Conservation (phyloP, 1,140 invertebrate species). For the Triops cancriformis region DNA sequence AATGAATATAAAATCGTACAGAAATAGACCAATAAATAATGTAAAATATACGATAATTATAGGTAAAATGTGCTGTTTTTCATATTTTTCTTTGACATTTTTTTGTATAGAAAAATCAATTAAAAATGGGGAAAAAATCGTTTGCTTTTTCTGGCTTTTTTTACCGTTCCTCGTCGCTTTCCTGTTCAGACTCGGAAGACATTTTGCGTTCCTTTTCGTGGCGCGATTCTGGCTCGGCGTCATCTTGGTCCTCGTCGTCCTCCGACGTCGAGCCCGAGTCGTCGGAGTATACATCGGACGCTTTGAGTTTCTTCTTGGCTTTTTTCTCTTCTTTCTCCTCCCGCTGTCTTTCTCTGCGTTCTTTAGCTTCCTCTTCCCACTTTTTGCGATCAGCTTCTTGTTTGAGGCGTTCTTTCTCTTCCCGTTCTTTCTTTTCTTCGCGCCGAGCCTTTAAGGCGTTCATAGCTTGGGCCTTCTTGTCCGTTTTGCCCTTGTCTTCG, state of each 20-base stretch:
- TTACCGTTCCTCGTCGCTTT: constrained; percentile 39
- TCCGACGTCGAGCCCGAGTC: constrained; percentile 77
- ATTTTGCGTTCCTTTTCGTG: background rate
- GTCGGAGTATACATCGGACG: constrained; percentile 92
- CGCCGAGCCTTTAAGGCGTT: constrained; percentile 77
- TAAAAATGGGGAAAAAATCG: too few species aligned
- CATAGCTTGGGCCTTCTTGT: constrained; percentile 86
- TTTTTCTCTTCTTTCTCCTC: constrained; percentile 40
- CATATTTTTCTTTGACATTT: too few species aligned
- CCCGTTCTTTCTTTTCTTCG: constrained; percentile 68
- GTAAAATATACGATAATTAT: too few species aligned
- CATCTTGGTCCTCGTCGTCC: constrained; percentile 40
- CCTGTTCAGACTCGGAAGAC: constrained; percentile 44
- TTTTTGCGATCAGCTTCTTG: constrained; percentile 42
- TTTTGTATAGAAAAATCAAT: too few species aligned
- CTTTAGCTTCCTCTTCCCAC: constrained; percentile 39
- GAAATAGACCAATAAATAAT: too few species aligned
- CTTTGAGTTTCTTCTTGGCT: constrained; percentile 66
- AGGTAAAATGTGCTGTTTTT: too few species aligned
- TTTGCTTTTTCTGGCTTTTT: background rate
- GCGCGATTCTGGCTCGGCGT: background rate
- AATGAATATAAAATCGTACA: too few species aligned
- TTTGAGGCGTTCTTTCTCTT: constrained; percentile 49
- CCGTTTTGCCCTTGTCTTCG: constrained; percentile 69
- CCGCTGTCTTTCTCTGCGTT: constrained; percentile 27